Evolutionary conservation across 1,140 invertebrate genomes (phyloP), one percentile per base, ranked within the genome.

Genomic region (Rhysida immarginata): DNA sequence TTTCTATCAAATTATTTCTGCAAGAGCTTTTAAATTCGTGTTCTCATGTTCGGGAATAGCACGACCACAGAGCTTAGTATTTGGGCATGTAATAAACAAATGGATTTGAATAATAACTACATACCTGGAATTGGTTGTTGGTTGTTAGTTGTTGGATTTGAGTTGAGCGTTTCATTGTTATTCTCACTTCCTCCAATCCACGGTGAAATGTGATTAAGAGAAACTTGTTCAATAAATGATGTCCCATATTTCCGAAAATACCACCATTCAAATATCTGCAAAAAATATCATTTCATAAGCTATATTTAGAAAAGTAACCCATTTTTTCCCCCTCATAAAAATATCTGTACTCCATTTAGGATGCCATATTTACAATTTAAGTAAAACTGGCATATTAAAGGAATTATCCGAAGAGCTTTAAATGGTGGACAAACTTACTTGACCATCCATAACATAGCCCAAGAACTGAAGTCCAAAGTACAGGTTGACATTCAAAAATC

Each of bases 211-310:
- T 96, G 90, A 66, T 90, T 91, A 43, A 96, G 73, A 2, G 92
- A 96, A 26, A 96, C 86, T 74, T 96, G 93, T 72, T 96, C 93
- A 66, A 96, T 96, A 65, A 96, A 96, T 0, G 92, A 96, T 3
- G 90, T 95, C 2, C 93, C 94, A 75, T 96, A 98, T 73, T 96
- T 97, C 60, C 94, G 82, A 72, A 97, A 98, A 71, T 98, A 99
- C 94, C 94, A 98, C 95, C 95, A 98, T 73, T 99, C 95, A 74
- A 98, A 97, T 65, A 98, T 96, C 80, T 81, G 64, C 41, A 63
- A 67, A 59, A 57, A 57, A 52, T 62, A 42, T 41, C 35, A 42
- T 55, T 2, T n/a, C n/a, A n/a, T n/a, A n/a, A 41, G 23, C 1
- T n/a, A n/a, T n/a, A n/a, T n/a, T n/a, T n/a, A n/a, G n/a, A n/a